Base-by-base conservation (phyloP, 2,888 invertebrate species). In the Melanostoma scalare region DNA sequence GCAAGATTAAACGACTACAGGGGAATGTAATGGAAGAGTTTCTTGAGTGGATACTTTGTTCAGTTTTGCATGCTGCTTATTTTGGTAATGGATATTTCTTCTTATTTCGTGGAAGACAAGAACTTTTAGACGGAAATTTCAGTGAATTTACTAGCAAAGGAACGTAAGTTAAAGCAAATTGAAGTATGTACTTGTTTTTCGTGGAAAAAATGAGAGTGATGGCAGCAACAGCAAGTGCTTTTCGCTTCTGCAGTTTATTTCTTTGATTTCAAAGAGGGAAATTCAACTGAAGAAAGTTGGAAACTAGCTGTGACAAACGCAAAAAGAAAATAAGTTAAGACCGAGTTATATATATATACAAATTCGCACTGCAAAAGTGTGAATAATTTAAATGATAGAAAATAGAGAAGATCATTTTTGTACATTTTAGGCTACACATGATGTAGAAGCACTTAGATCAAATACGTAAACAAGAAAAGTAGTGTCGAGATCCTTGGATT, bases 1-100 rank as follows among this genome's bases (percentile, higher is more conserved):
- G 30, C 68, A 77, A 20, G 61, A 77, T 76, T 63, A 63, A 50
- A 63, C 63, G 58, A 50, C 36, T 31, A 53, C n/a, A 3, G 56
- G 38, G 58, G 56, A 58, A 53, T 53, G 40, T 35, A 38, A 58
- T 74, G 46, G 36, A 71, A 53, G 40, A 44, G 50, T 48, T 58
- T 6, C 74, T 65, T 44, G 44, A 53, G 63, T 40, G 42, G 38
- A 44, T 52, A 52, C 33, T 6, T 44, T 58, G n/a, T 67, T 60
- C 60, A 53, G 46, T 46, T 73, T 36, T 58, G 44, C 65, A 77
- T 60, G 58, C 2, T 52, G 44, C 63, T 77, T 65, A 35, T 46
- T 71, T 58, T 31, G 10, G 40, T 42, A 50, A 56, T 44, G 33
- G 44, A 31, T 44, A 6, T 38, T 48, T 6, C n/a, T 9, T 58